A percentile compares a stretch with the other conserved stretches of the same genome.
phyloP scores from a whole-genome alignment of 2,888 invertebrate genomes.

The Drosophila rubida region DNA sequence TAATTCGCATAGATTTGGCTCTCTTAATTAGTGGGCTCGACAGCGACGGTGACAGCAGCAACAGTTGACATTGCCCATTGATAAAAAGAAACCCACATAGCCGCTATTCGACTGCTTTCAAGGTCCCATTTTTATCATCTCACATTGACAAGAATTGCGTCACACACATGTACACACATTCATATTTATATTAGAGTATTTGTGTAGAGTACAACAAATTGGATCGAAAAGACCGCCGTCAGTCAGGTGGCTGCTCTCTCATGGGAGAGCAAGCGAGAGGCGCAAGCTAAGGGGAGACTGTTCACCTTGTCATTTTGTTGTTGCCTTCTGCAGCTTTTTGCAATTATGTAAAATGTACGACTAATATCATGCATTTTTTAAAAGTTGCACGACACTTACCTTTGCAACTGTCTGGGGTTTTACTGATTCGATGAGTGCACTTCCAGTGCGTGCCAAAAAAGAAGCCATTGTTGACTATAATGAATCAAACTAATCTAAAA shows the following conservation, averaged over 20 bases:
- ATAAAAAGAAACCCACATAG: conserved; percentile 46
- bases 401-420: conserved; percentile 89
- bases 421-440: conserved; percentile 88
- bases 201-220: conserved; percentile 29
- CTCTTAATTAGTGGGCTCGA: conserved; percentile 67
- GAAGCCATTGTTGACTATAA: conserved; percentile 88
- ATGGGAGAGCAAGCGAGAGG: conserved; percentile 16
- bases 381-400: conserved; percentile 85
- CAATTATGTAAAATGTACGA: conserved; percentile 79
- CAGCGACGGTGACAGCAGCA: conserved; percentile 29
- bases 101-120: conserved; percentile 33
- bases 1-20: conserved; percentile 56
- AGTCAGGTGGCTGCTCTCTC: conserved; percentile 47
- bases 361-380: conserved; percentile 37
- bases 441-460: conserved; percentile 90
- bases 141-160: conserved; percentile 37
- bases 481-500: conserved; percentile 27
- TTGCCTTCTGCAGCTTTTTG: conserved; percentile 49
- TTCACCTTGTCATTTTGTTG: conserved; percentile 51
- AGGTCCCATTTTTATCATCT: conserved; percentile 38
- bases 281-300: background rate
- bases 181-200: background rate
- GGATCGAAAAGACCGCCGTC: conserved; percentile 36
- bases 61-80: conserved; percentile 51
- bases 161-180: conserved; percentile 37